Conservation (phyloP, 2,113 vertebrate genomes). For the Rhipidura dahli region DNA sequence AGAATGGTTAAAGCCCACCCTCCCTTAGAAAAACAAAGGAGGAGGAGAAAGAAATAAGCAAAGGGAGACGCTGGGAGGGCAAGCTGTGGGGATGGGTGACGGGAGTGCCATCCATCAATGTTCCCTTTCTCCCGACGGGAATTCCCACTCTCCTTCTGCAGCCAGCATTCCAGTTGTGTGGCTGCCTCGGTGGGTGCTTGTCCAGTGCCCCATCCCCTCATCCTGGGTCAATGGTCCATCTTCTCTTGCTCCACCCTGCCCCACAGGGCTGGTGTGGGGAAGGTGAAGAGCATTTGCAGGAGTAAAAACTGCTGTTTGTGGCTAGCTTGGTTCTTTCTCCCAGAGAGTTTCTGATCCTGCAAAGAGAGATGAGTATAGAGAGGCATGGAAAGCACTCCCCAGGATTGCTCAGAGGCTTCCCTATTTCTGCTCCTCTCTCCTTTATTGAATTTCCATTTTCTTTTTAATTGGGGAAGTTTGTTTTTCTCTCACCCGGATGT, state of each 20-base stretch:
- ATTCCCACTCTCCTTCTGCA: neutral
- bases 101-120: slow-evolving; percentile 49
- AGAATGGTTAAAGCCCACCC: neutral
- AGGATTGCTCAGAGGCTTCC: neutral
- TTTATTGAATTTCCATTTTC: neutral
- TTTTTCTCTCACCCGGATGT: neutral
- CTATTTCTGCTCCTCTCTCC: neutral
- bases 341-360: neutral
- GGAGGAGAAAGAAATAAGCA: neutral
- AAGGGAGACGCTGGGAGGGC: neutral
- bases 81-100: neutral
- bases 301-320: neutral
- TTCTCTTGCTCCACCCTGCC: neutral
- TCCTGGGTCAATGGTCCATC: slow-evolving; percentile 9
- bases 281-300: neutral
- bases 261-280: neutral
- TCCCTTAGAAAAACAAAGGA: neutral
- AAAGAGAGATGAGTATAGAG: neutral
- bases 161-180: neutral
- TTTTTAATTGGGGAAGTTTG: neutral
- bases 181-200: neutral
- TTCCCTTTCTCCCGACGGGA: neutral
- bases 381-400: neutral
- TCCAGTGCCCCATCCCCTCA: neutral
- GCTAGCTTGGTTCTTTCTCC: neutral